Base-by-base conservation (phyloP, 2,888 invertebrate species). In the Orthosia gracilis region DNA sequence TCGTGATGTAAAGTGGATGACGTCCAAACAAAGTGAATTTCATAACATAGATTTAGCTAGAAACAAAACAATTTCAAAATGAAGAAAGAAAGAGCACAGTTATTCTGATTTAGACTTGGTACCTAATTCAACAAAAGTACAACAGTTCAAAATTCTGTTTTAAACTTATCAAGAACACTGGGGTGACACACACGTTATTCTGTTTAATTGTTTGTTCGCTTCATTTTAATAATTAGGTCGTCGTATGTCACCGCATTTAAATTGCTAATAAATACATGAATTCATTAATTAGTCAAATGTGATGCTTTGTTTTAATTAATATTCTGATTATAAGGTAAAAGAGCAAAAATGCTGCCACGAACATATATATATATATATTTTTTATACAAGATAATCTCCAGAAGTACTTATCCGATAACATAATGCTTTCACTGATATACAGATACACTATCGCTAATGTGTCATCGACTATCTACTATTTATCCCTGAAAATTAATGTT, bases 221-320 rank as follows among this genome's bases (percentile, higher is more conserved):
- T 55, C 55, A 68, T 71, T 80, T 82, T 59, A 55, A 76, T 72
- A 83, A 67, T 64, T 74, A 70, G 83, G 83, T 83, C 67, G 69
- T 17, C 50, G 26, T 67, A 74, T 74, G 74, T 79, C 83, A 79
- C 47, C 62, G 11, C 31, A 80, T 80, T 78, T 63, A 64, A 79
- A 73, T 78, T 67, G 55, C 55, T 69, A 83, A 80, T 83, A 63
- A 78, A 83, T 80, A 66, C 61, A 54, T 65, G 31, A 64, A 73
- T 82, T 31, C 0, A 71, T 82, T 78, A 23, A 71, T 77, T 47
- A 64, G 1, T 12, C 31, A 55, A 67, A 82, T 54, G 55, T 31
- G 26, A 50, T 13, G 55, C 58, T 67, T 40, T 23, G 13, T 63
- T 55, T 5, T 76, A 55, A 77, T 77, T 67, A 15, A 67, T 50